phyloP scores from a whole-genome alignment of 1,140 invertebrate genomes.

The Centruroides vittatus region DNA sequence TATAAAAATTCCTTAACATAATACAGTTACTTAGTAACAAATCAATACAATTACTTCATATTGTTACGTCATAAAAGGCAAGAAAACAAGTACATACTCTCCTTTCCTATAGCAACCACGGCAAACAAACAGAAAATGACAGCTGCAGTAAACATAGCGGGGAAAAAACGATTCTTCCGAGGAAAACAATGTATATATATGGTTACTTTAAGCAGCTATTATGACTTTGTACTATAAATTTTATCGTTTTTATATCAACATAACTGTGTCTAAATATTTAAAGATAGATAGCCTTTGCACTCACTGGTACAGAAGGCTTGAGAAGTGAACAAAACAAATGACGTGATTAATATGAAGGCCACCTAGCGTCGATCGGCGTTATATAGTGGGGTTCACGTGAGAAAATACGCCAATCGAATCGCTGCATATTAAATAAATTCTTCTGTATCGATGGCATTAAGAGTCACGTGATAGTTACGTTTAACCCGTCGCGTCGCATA shows the following conservation, averaged over 20 bases:
- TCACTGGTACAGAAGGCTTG: slow-evolving; percentile 16
- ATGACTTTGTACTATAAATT: not conserved
- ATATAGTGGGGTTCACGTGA: no score
- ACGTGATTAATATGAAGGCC: no score
- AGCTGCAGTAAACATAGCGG: not conserved
- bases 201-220: slow-evolving; percentile 1
- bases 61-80: not conserved
- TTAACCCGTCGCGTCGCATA: no score
- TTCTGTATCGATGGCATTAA: no score
- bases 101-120: not conserved
- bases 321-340: no score
- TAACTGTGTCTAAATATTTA: not conserved
- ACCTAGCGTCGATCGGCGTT: no score
- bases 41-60: not conserved
- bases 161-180: not conserved
- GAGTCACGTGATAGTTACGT: no score
- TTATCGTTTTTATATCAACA: not conserved
- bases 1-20: no score
- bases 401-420: no score
- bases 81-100: not conserved
- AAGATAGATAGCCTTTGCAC: slow-evolving; percentile 11
- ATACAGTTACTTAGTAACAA: no score
- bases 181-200: not conserved
- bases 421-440: no score
- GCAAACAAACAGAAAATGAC: not conserved